These are phyloP conservation scores for Acromyrmex echinatior DNA, from an alignment of 1,140 invertebrate genomes.

Conservation along the genomic window DNA sequence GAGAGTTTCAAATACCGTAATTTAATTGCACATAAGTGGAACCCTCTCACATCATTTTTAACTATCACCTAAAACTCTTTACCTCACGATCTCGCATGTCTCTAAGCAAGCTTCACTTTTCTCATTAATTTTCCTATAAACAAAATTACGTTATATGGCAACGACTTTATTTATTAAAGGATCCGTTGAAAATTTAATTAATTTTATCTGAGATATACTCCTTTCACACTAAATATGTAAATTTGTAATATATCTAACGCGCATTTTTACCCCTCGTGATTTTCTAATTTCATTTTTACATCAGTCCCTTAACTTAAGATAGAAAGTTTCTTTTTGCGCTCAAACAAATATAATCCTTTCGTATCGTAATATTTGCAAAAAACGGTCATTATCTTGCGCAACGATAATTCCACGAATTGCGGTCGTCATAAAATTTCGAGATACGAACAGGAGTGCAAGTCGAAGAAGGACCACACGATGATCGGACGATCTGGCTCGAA, in stretches of 20 bases:
- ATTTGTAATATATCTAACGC: not conserved
- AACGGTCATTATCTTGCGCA: constrained; percentile 24
- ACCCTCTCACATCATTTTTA: constrained; percentile 12
- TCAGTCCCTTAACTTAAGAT: not conserved
- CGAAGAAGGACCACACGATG: constrained; percentile 35
- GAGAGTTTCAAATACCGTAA: constrained; percentile 6
- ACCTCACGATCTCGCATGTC: constrained; percentile 7
- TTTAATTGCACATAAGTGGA: constrained; percentile 42
- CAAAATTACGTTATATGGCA: not conserved
- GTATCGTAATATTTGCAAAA: constrained; percentile 24
- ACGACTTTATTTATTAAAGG: constrained; percentile 2
- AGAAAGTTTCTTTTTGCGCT: not conserved
- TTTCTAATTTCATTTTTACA: not conserved
- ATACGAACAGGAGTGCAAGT: constrained; percentile 12
- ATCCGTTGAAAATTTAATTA: constrained; percentile 12
- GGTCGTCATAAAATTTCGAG: constrained; percentile 51
- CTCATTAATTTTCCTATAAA: not conserved
- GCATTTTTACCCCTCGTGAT: not conserved
- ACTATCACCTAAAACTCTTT: constrained; percentile 21
- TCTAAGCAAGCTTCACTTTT: not conserved
- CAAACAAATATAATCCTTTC: not conserved
- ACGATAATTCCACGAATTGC: constrained; percentile 41
- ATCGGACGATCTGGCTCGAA: constrained; percentile 30
- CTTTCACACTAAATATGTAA: not conserved
- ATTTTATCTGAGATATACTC: not conserved